Conservation (phyloP, 1,140 invertebrate genomes). For the Leptonema lineaticorne region DNA sequence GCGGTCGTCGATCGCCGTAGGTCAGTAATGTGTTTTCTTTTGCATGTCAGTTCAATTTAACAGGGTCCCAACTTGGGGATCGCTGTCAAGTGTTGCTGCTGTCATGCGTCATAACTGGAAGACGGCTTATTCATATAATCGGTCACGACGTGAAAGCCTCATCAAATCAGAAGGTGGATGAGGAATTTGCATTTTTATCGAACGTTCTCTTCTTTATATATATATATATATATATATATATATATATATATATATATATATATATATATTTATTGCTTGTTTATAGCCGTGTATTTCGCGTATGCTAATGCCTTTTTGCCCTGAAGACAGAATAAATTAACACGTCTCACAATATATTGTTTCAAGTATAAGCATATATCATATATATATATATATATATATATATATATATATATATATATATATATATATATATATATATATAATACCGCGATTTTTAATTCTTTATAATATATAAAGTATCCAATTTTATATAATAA, state of each 20-base stretch:
- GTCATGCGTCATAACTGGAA: not conserved
- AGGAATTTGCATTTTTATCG: conserved; percentile 9
- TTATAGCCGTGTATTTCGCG: not conserved
- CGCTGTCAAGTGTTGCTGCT: not conserved
- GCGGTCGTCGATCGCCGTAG: not conserved
- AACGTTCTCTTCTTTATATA: not conserved
- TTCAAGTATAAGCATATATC: not conserved
- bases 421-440: no score
- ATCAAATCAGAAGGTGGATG: no score
- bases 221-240: no score
- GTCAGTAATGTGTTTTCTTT: not conserved
- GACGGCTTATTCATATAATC: not conserved
- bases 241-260: no score
- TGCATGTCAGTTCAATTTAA: not conserved
- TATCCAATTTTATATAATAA: no score
- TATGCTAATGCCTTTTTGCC: conserved; percentile 1
- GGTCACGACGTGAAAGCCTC: conserved; percentile 3
- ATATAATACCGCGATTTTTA: not conserved
- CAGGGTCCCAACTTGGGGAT: no score
- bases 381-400: no score
- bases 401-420: no score
- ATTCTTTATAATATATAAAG: not conserved
- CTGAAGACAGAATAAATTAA: conserved; percentile 11
- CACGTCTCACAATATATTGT: not conserved
- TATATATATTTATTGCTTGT: not conserved